Percentiles rank a stretch among this genome's conserved stretches.
phyloP scores from a whole-genome alignment of 1,140 invertebrate species.

The Drosophila littoralis region DNA sequence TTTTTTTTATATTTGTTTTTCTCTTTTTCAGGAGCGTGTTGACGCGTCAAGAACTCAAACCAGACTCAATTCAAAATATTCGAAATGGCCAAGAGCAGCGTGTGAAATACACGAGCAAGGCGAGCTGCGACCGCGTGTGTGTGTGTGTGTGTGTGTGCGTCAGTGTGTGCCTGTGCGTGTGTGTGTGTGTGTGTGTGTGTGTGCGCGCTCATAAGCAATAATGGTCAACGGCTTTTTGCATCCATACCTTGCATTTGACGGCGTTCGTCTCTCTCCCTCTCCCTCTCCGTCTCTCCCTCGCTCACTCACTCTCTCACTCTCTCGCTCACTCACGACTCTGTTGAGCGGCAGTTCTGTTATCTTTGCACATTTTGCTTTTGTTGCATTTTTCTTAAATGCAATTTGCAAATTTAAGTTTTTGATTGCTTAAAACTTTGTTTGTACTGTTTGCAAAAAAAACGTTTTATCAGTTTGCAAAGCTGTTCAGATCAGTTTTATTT shows the following conservation, averaged over 20 bases:
- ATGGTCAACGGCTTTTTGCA: slow-evolving; percentile 23
- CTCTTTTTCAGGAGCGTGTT: slow-evolving; percentile 45
- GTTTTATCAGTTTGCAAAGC: slow-evolving; percentile 17
- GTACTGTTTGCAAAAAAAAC: not conserved
- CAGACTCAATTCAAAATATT: slow-evolving; percentile 70
- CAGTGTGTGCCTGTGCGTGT: not conserved
- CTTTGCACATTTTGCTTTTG: slow-evolving; percentile 2
- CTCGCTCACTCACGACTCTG: not conserved
- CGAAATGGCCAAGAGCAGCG: slow-evolving; percentile 69
- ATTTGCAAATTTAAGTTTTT: slow-evolving; percentile 9
- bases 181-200: slow-evolving; percentile 19
- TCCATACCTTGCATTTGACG: slow-evolving; percentile 26
- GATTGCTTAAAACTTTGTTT: slow-evolving; percentile 16
- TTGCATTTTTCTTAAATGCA: slow-evolving; percentile 6
- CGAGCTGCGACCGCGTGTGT: slow-evolving; percentile 18
- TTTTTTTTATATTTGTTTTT: not conserved
- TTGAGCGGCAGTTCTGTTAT: not conserved
- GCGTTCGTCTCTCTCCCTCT: not conserved
- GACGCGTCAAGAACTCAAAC: slow-evolving; percentile 75
- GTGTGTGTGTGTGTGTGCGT: slow-evolving; percentile 16
- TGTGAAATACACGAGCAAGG: slow-evolving; percentile 31
- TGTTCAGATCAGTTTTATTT: slow-evolving; percentile 2
- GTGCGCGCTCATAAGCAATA: not conserved
- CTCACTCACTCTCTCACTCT: not conserved
- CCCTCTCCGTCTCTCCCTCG: too few species aligned